phyloP scores from a whole-genome alignment of 2,113 vertebrate genomes.

The Nicator chloris region DNA sequence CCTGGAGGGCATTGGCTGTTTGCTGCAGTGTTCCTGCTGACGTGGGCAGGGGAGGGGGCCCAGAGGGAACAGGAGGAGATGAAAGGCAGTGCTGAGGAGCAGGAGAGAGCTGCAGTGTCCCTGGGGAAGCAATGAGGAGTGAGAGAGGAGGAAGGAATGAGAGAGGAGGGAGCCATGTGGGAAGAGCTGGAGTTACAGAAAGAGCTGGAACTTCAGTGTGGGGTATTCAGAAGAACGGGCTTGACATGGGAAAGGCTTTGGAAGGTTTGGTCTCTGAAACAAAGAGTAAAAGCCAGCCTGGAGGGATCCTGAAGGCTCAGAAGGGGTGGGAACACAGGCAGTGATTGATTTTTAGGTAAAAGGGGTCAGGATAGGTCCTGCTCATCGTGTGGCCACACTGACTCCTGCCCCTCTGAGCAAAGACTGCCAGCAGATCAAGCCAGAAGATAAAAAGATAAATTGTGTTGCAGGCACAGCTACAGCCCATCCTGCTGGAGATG shows the following conservation, averaged over 20 bases:
- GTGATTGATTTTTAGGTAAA: background rate
- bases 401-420: background rate
- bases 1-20: background rate
- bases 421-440: background rate
- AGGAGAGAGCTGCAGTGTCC: background rate
- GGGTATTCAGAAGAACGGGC: background rate
- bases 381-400: fast-evolving
- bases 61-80: background rate
- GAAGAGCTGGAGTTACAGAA: background rate
- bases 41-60: background rate
- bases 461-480: background rate
- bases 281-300: background rate
- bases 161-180: background rate
- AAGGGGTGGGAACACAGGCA: background rate
- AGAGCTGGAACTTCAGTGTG: fast-evolving
- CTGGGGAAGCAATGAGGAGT: background rate
- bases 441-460: background rate
- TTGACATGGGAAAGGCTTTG: background rate
- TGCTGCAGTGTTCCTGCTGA: background rate
- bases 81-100: background rate
- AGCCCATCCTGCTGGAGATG: background rate
- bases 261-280: background rate
- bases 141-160: background rate
- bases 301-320: background rate
- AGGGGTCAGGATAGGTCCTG: background rate